These are phyloP conservation scores for Odontamblyopus rebecca DNA, from an alignment of 2,797 vertebrate genomes.

Conservation along the genomic window DNA sequence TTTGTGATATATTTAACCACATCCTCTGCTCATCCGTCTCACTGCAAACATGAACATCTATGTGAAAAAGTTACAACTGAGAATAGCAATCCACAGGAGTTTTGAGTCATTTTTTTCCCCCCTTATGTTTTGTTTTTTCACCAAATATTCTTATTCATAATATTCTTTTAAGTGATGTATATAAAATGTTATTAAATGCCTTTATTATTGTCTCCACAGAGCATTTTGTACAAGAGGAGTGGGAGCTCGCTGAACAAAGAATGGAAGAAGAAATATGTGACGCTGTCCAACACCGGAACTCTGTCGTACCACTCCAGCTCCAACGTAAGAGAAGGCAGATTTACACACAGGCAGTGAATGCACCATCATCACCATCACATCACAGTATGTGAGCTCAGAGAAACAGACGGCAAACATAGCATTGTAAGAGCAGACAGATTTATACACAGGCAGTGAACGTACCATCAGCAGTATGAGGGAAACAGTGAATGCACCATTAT, in stretches of 20 bases:
- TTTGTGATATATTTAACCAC: slow-evolving; percentile 41
- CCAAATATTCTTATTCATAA: too few species aligned
- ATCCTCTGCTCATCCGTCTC: not conserved
- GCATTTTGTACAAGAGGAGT: slow-evolving; percentile 91
- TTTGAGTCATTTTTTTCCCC: too few species aligned
- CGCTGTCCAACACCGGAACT: slow-evolving; percentile 89
- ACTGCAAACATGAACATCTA: not conserved
- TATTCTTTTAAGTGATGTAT: not conserved
- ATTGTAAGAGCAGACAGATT: slow-evolving; percentile 76
- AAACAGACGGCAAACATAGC: too few species aligned
- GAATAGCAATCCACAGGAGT: too few species aligned
- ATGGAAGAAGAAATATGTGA: slow-evolving; percentile 98
- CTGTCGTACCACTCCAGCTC: slow-evolving; percentile 92
- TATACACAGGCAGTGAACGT: slow-evolving; percentile 10
- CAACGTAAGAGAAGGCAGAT: slow-evolving; percentile 81
- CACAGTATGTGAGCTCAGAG: too few species aligned
- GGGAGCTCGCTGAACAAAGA: slow-evolving; percentile 98
- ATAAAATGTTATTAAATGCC: not conserved
- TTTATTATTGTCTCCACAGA: slow-evolving; percentile 67
- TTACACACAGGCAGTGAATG: slow-evolving; percentile 19
- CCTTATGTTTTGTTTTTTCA: too few species aligned
- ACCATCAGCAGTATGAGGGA: slow-evolving; percentile 79
- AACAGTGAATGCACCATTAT: slow-evolving; percentile 7
- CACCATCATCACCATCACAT: not conserved
- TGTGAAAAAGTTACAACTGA: too few species aligned